Conservation (phyloP, 2,113 vertebrate species). For the Myodes glareolus region DNA sequence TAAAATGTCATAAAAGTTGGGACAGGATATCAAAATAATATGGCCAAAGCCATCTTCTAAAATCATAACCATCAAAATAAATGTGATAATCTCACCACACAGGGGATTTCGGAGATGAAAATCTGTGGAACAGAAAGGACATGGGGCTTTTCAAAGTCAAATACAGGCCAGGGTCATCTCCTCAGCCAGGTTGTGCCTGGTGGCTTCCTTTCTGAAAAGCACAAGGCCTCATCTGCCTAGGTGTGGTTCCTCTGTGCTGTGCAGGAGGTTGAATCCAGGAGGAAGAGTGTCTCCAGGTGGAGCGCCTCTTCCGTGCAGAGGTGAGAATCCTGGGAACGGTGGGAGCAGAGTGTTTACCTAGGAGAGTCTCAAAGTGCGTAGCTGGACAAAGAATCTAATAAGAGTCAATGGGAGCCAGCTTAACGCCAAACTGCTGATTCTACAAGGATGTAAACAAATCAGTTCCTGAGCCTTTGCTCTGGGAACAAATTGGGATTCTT, state of each 20-base stretch:
- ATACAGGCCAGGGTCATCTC: neutral
- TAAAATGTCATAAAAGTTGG: constrained; percentile 21
- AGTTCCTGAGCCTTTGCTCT: neutral
- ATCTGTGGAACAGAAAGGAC: neutral
- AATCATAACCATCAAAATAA: constrained; percentile 28
- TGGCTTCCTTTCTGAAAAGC: neutral
- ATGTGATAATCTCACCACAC: neutral
- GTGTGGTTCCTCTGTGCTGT: neutral
- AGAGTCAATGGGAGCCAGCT: neutral
- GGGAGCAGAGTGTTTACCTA: neutral
- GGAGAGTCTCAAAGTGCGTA: neutral
- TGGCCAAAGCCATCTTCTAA: neutral
- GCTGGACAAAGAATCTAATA: neutral
- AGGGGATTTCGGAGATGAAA: neutral
- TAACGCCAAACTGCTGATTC: neutral
- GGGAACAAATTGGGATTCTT: neutral
- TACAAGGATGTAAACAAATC: neutral
- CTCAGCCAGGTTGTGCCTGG: neutral
- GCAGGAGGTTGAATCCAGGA: neutral
- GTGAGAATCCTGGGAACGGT: neutral
- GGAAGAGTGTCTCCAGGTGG: neutral
- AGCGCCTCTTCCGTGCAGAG: neutral
- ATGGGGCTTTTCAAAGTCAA: neutral
- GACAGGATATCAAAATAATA: constrained; percentile 22
- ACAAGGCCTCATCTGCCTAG: neutral